Evolutionary conservation across 2,888 invertebrate species (phyloP), one percentile per base, ranked within the genome.

Genomic region (Horisme vitalbata): DNA sequence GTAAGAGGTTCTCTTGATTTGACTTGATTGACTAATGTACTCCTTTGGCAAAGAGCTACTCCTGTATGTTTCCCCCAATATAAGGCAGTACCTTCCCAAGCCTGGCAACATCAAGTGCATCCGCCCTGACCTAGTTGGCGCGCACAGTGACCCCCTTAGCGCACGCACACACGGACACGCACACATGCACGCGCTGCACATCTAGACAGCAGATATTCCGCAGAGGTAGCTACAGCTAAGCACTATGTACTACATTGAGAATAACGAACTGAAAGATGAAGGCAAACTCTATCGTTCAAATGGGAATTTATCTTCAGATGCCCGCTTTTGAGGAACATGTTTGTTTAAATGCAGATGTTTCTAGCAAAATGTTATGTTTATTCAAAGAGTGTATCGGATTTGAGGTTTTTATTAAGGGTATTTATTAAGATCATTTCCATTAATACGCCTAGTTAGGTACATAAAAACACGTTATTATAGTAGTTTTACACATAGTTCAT

Each of bases 101-200:
- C 0, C 37, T 55, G 55, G 57, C 52, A 53, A 49, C 55, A 33
- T 41, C 15, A 34, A 61, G 51, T 78, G 81, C 83, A 79, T 76
- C 76, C 79, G 73, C 83, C 78, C 77, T 88, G 88, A 87, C 88
- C 88, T 72, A 85, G 66, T 86, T 88, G 73, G 71, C 62, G 74
- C 75, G 79, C 81, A 83, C 83, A 82, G 66, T 79, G 80, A 81
- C 81, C 80, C 67, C 68, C 49, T 72, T 75, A 57, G 60, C 61
- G 53, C 57, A 51, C 45, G 46, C 57, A 52, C 59, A 55, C 63
- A 54, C 44, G 23, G 31, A 1, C 56, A 60, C 57, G 39, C 47
- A 39, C 27, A 55, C 51, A 52, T 53, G 52, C 57, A 55, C 50
- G 48, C 46, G 51, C 46, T 59, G 59, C 59, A 61, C 57, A 52